phyloP scores from a whole-genome alignment of 2,797 vertebrate genomes.

The Lophura swinhoii region DNA sequence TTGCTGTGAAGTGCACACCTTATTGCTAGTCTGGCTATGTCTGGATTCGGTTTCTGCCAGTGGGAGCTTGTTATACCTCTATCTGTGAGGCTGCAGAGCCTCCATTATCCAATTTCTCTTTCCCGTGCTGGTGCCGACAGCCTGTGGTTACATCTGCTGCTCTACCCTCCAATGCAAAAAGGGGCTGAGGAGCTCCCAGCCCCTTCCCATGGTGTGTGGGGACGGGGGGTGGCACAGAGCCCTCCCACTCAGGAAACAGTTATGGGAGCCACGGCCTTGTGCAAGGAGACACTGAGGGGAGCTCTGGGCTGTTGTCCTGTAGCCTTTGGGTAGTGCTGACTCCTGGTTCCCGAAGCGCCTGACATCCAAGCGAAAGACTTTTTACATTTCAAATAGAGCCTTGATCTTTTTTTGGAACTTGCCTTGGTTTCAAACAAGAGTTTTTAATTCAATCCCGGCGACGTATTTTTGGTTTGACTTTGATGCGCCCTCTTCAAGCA shows the following conservation, averaged over 20 bases:
- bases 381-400: constrained; percentile 57
- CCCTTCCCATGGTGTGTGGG: neutral
- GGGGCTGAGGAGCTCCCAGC: neutral
- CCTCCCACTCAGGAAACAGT: neutral
- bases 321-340: neutral
- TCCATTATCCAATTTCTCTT: constrained; percentile 24
- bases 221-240: neutral
- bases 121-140: neutral
- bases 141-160: neutral
- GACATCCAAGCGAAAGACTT: constrained; percentile 27
- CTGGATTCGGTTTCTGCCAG: neutral
- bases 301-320: constrained; percentile 35
- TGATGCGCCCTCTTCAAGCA: constrained; percentile 67
- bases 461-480: constrained; percentile 67
- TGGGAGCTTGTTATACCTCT: constrained; percentile 53
- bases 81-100: neutral
- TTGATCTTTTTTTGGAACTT: constrained; percentile 71
- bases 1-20: neutral
- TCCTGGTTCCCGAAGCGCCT: neutral
- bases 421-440: constrained; percentile 62
- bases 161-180: neutral
- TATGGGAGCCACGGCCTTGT: neutral
- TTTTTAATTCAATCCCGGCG: constrained; percentile 64
- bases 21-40: neutral
- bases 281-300: neutral